Base-by-base conservation (phyloP, 2,113 vertebrate genomes). In the Aldabrachelys gigantea region DNA sequence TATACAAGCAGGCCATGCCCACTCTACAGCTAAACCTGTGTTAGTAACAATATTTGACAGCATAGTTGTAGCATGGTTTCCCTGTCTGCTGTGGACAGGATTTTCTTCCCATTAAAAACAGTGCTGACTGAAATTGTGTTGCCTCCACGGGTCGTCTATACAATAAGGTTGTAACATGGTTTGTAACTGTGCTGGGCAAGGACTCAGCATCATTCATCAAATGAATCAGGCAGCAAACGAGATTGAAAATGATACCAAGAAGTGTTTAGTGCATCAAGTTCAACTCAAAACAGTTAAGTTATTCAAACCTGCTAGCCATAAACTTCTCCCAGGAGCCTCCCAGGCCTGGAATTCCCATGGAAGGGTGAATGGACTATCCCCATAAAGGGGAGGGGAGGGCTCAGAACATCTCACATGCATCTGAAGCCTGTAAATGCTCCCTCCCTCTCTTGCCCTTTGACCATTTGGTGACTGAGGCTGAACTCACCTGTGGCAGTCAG, bases 401-500 rank as follows among this genome's bases (percentile, higher is more conserved):
- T 1, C 49, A 25, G 87, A n/a, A 1, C 2, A 59, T 53, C 86
- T 79, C 79, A 7, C 4, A 1, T 0, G 4, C 13, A 2, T n/a
- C 1, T 16, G 41, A 10, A 1, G 2, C 10, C 5, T 24, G 4
- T 2, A 24, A 5, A 44, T 24, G 24, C 27, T 12, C 1, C 1
- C 10, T 24, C 38, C 24, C 3, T 17, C 1, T 2, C 4, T 49
- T 56, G 10, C 24, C 31, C 84, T 13, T 1, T 0, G 38, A 24
- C 7, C 0, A 0, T 0, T 0, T 2, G 22, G n/a, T 31, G 2
- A 59, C 2, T 0, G 0, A 2, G 1, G 41, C 0, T 3, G 21
- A 50, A 3, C 87, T 94, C 69, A 99, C 99, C 99, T 24, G 99
- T 99, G 88, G 99, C 99, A 1, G 98, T 99, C 82, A 99, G 98